Percentiles rank a stretch among this genome's conserved stretches.
These are phyloP conservation scores for Tenthredo distinguenda DNA, from an alignment of 2,888 invertebrate genomes.

Conservation along the genomic window DNA sequence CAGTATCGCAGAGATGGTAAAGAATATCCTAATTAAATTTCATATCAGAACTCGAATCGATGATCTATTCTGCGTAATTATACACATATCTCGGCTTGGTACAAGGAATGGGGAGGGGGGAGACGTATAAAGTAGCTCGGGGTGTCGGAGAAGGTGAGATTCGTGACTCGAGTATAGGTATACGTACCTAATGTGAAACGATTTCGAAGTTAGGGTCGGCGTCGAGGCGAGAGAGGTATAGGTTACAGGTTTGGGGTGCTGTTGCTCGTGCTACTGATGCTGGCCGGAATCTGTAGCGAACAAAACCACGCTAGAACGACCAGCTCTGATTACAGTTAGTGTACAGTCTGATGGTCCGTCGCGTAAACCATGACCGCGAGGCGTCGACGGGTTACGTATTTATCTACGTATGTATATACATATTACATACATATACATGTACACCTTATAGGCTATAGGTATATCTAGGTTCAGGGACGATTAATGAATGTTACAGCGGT, in stretches of 20 bases:
- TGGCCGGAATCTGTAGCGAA: conserved; percentile 37
- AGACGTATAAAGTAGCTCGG: neutral
- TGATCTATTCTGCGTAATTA: too few relatives aligned
- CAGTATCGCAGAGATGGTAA: too few relatives aligned
- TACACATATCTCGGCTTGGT: too few relatives aligned
- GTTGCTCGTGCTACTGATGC: neutral
- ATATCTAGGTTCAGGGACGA: neutral
- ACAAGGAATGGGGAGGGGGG: neutral
- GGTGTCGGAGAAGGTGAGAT: neutral
- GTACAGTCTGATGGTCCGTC: conserved; percentile 69
- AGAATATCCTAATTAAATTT: too few relatives aligned
- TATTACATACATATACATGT: neutral
- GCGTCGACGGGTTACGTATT: conserved; percentile 6
- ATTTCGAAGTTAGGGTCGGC: conserved; percentile 25
- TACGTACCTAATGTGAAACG: neutral
- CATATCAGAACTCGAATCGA: too few relatives aligned
- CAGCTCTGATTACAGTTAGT: conserved; percentile 75
- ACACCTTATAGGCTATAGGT: too few relatives aligned
- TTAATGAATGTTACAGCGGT: neutral
- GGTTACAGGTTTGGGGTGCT: neutral
- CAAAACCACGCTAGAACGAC: conserved; percentile 67
- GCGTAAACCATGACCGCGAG: conserved; percentile 10
- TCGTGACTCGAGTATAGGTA: neutral
- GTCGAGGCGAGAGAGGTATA: conserved; percentile 26
- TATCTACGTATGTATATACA: neutral